Percentiles rank a stretch among this genome's conserved stretches.
Evolutionary conservation across 1,140 invertebrate genomes (phyloP).

Genomic region (Zaprionus davidi): DNA sequence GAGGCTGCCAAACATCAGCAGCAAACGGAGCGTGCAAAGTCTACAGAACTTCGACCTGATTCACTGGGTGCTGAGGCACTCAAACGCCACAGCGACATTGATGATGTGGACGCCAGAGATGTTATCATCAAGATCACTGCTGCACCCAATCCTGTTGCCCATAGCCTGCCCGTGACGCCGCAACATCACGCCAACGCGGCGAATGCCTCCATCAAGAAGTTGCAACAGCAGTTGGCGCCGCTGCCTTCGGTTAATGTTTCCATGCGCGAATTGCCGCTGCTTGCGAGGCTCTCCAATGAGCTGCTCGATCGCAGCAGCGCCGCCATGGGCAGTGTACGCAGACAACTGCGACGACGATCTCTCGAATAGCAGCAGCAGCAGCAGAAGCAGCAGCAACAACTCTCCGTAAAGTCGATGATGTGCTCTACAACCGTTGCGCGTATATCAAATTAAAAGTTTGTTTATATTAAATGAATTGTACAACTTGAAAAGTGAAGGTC

Average conservation of each 20-base stretch:
- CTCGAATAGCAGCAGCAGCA: slow-evolving; percentile 61
- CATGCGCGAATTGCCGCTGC: slow-evolving; percentile 79
- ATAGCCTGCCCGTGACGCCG: slow-evolving; percentile 76
- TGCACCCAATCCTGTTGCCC: slow-evolving; percentile 28
- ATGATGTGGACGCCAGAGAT: slow-evolving; percentile 45
- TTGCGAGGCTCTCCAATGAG: slow-evolving; percentile 77
- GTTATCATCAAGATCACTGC: slow-evolving; percentile 49
- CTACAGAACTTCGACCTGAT: slow-evolving; percentile 61
- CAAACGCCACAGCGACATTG: slow-evolving; percentile 59
- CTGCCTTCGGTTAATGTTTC: slow-evolving; percentile 81
- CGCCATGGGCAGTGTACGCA: slow-evolving; percentile 59
- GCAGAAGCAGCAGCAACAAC: neutral
- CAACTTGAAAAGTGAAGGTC: slow-evolving; percentile 49
- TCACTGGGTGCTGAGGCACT: slow-evolving; percentile 75
- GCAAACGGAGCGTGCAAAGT: slow-evolving; percentile 50
- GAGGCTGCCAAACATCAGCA: slow-evolving; percentile 71
- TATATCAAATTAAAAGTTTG: slow-evolving; percentile 70
- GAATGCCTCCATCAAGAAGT: slow-evolving; percentile 68
- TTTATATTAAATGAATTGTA: slow-evolving; percentile 78
- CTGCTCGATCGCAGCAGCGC: slow-evolving; percentile 73
- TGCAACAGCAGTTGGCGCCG: slow-evolving; percentile 76
- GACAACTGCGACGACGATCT: slow-evolving; percentile 69
- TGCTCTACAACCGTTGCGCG: slow-evolving; percentile 26
- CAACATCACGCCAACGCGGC: slow-evolving; percentile 54
- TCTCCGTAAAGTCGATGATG: slow-evolving; percentile 4